Evolutionary conservation across 2,113 vertebrate species (phyloP).

Genomic region (Micronycteris hirsuta): DNA sequence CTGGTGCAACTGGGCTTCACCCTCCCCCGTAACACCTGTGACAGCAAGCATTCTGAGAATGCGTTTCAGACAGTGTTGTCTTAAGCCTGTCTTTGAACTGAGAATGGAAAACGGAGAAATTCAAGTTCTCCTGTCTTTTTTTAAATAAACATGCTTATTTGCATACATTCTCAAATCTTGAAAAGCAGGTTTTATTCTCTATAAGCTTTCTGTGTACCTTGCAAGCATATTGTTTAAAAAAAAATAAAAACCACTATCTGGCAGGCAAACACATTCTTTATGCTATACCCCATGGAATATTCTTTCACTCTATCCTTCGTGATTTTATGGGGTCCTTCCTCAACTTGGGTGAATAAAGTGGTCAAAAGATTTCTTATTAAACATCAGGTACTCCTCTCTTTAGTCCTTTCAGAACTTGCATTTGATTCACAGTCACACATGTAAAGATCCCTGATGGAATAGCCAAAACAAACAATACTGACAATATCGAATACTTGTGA

Average conservation of each 20-base stretch:
- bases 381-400: not conserved
- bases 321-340: not conserved
- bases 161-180: not conserved
- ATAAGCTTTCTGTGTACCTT: not conserved
- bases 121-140: not conserved
- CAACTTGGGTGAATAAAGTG: not conserved
- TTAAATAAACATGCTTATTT: not conserved
- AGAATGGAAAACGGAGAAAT: not conserved
- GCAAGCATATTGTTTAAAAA: not conserved
- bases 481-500: not conserved
- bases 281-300: not conserved
- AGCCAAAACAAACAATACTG: not conserved
- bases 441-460: not conserved
- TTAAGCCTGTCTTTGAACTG: not conserved
- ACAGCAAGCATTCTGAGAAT: not conserved
- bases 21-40: not conserved
- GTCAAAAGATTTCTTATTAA: not conserved
- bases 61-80: not conserved
- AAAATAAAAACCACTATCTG: not conserved
- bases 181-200: not conserved
- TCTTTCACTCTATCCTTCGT: not conserved
- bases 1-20: not conserved
- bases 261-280: not conserved
- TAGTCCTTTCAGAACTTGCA: not conserved
- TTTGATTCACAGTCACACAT: not conserved